A percentile compares a stretch with the other conserved stretches of the same genome.
Conservation (phyloP, 2,113 vertebrate genomes). For the Vicugna pacos region DNA sequence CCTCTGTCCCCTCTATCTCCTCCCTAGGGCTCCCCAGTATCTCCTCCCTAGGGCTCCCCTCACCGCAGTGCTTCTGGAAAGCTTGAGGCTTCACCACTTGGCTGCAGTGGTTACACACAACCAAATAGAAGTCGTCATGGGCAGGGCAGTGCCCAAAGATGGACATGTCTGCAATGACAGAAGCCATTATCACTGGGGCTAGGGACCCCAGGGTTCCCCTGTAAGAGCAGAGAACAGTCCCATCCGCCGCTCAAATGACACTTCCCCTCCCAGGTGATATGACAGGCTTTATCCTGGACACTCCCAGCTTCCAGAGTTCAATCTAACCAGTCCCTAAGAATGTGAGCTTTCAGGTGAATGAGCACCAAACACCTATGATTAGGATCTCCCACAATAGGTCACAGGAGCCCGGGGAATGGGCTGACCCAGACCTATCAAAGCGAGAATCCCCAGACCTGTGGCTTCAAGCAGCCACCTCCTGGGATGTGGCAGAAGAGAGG, state of each 20-base stretch:
- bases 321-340: neutral
- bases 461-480: neutral
- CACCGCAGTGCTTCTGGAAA: conserved; percentile 96
- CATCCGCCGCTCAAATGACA: neutral
- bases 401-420: neutral
- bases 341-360: neutral
- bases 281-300: neutral
- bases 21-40: conserved; percentile 6
- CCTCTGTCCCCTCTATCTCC: conserved; percentile 36
- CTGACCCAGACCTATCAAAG: conserved; percentile 2
- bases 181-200: conserved; percentile 64
- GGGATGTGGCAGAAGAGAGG: neutral
- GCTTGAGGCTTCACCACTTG: conserved; percentile 98
- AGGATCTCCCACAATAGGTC: conserved; percentile 2
- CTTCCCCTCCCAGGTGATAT: neutral
- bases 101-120: conserved; percentile 96
- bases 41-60: conserved; percentile 72
- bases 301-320: conserved; percentile 1
- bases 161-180: conserved; percentile 93
- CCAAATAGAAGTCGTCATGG: conserved; percentile 97
- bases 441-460: neutral
- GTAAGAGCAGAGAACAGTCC: neutral
- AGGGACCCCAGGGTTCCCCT: conserved; percentile 5
- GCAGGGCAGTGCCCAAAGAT: conserved; percentile 97
- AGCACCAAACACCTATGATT: neutral